phyloP scores from a whole-genome alignment of 2,888 invertebrate species.

The Miltochrista miniata region DNA sequence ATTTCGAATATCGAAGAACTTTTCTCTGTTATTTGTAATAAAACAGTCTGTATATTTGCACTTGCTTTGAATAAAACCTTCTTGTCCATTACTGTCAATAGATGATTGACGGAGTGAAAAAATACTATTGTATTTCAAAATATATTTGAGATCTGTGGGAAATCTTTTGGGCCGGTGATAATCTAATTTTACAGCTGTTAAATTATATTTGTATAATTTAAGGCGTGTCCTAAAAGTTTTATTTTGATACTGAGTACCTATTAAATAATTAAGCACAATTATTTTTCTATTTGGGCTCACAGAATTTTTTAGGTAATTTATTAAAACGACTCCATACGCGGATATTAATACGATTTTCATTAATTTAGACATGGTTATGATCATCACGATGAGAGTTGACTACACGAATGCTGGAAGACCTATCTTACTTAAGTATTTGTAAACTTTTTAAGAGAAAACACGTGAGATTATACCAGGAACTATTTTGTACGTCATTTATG shows the following conservation, averaged over 20 bases:
- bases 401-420: neutral
- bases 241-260: constrained; percentile 32
- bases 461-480: neutral
- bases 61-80: constrained; percentile 50
- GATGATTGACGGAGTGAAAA: constrained; percentile 42
- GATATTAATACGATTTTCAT: constrained; percentile 45
- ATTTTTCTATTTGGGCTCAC: constrained; percentile 32
- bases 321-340: constrained; percentile 46
- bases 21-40: constrained; percentile 57
- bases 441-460: constrained; percentile 9
- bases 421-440: constrained; percentile 2
- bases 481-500: neutral
- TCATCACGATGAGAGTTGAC: neutral
- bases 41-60: constrained; percentile 73
- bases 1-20: constrained; percentile 53
- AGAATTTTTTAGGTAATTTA: constrained; percentile 47
- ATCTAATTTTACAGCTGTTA: constrained; percentile 22
- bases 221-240: constrained; percentile 9
- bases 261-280: constrained; percentile 54
- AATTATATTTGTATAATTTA: constrained; percentile 36
- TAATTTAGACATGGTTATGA: constrained; percentile 53
- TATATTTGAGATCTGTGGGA: constrained; percentile 59
- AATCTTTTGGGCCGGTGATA: constrained; percentile 47
- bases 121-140: constrained; percentile 56
- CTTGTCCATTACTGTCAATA: constrained; percentile 49